Conservation (phyloP, 2,888 invertebrate genomes). For the Lissocephala sabroskyi region DNA sequence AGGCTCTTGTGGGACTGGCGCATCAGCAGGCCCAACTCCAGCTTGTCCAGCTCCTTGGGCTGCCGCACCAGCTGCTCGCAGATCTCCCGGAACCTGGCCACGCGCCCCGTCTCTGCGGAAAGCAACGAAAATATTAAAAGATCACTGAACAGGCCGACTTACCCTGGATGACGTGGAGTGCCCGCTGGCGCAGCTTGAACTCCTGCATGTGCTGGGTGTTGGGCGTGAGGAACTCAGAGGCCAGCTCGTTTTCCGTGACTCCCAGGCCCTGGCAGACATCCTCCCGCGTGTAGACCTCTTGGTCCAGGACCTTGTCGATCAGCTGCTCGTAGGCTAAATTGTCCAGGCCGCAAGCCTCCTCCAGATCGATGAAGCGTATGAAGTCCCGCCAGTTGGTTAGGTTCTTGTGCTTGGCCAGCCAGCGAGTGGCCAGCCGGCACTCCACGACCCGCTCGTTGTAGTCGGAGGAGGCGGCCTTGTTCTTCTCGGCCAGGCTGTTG, state of each 20-base stretch:
- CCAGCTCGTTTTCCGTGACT: constrained; percentile 76
- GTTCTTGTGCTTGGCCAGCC: constrained; percentile 78
- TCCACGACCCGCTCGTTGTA: constrained; percentile 96
- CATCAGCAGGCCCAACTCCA: constrained; percentile 86
- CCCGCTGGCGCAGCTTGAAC: constrained; percentile 88
- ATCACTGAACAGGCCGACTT: no score
- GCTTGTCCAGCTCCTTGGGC: constrained; percentile 39
- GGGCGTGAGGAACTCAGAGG: constrained; percentile 77
- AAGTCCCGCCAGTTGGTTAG: constrained; percentile 79
- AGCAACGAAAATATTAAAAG: no score
- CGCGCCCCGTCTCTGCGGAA: constrained; percentile 85
- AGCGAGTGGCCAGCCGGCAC: constrained; percentile 90
- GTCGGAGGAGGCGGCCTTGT: constrained; percentile 94
- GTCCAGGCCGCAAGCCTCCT: constrained; percentile 77
- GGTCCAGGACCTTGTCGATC: constrained; percentile 77
- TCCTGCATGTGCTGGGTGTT: constrained; percentile 77
- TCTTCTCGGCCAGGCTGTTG: constrained; percentile 89
- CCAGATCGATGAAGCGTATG: constrained; percentile 82
- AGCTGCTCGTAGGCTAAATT: constrained; percentile 81
- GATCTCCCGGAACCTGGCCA: constrained; percentile 84
- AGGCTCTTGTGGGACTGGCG: constrained; percentile 90
- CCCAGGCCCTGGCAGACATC: constrained; percentile 79
- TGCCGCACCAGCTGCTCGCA: constrained; percentile 50
- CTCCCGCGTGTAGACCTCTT: constrained; percentile 79
- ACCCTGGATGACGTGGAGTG: constrained; percentile 90